phyloP scores from a whole-genome alignment of 2,888 invertebrate genomes.

The Phrixothrix hirtus region DNA sequence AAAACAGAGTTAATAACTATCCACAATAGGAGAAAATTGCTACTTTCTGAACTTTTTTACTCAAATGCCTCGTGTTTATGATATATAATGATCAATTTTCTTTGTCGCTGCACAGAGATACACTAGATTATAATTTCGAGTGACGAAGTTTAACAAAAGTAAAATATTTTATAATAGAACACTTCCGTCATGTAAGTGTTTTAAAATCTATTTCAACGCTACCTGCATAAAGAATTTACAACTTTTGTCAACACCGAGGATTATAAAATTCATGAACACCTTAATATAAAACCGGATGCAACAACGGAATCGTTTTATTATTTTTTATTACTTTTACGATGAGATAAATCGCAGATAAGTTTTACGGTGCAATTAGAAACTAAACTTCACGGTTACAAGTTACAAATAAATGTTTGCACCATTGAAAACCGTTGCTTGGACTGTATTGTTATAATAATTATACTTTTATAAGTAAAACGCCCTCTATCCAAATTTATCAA shows the following conservation, averaged over 20 bases:
- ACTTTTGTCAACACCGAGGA: neutral
- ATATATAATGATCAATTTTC: slow-evolving; percentile 40
- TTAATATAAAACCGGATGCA: slow-evolving; percentile 2
- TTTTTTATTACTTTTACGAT: too few relatives aligned
- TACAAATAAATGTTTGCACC: too few relatives aligned
- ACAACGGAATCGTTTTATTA: neutral
- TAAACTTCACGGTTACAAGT: too few relatives aligned
- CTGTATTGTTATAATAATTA: too few relatives aligned
- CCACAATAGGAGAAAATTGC: slow-evolving; percentile 36
- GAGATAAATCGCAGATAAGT: too few relatives aligned
- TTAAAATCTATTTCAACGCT: neutral
- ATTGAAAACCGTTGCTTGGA: too few relatives aligned
- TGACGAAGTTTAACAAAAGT: slow-evolving; percentile 20
- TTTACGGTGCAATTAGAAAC: too few relatives aligned
- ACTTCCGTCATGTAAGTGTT: slow-evolving; percentile 12
- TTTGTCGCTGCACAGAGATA: slow-evolving; percentile 25
- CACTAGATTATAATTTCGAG: slow-evolving; percentile 25
- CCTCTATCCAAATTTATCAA: too few relatives aligned
- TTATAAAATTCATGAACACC: slow-evolving; percentile 3
- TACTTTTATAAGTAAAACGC: too few relatives aligned
- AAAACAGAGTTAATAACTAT: slow-evolving; percentile 37
- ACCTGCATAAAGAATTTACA: neutral
- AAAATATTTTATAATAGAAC: slow-evolving; percentile 25
- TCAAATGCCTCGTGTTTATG: slow-evolving; percentile 36
- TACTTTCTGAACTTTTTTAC: slow-evolving; percentile 36